phyloP scores from a whole-genome alignment of 2,888 invertebrate genomes.

The Polymixis flavicincta region DNA sequence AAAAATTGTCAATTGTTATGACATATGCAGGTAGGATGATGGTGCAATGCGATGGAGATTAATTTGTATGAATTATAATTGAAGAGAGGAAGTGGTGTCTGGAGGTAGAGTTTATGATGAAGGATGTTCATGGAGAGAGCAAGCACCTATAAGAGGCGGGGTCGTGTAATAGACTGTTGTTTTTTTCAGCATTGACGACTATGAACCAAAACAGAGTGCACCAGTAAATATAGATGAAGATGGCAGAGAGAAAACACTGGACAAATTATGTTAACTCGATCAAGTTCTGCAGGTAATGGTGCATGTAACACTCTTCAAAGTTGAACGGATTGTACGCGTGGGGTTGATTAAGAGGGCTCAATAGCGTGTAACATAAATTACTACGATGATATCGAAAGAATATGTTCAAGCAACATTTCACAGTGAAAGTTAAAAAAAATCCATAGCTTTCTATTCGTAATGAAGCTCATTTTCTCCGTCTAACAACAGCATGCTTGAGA shows the following conservation, averaged over 20 bases:
- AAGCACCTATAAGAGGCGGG: background rate
- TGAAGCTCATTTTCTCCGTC: slow-evolving; percentile 40
- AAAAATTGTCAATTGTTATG: slow-evolving; percentile 82
- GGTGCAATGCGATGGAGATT: slow-evolving; percentile 68
- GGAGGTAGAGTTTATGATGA: slow-evolving; percentile 25
- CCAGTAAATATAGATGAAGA: background rate
- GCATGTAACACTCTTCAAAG: background rate
- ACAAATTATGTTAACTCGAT: background rate
- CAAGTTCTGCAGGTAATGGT: background rate
- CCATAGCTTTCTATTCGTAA: background rate
- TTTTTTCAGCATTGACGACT: background rate
- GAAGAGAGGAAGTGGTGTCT: slow-evolving; percentile 49
- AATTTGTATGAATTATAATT: slow-evolving; percentile 65
- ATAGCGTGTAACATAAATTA: background rate
- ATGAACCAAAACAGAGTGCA: background rate
- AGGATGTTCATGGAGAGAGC: slow-evolving; percentile 1
- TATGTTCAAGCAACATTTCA: background rate
- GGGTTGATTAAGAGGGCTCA: background rate
- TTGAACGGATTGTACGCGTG: background rate
- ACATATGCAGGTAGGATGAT: slow-evolving; percentile 74
- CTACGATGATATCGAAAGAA: background rate
- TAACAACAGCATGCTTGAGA: slow-evolving; percentile 44
- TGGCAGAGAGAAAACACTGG: background rate
- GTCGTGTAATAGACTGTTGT: background rate
- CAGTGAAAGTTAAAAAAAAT: background rate